Evolutionary conservation across 1,140 invertebrate species (phyloP).

Genomic region (Rhyzopertha dominica): DNA sequence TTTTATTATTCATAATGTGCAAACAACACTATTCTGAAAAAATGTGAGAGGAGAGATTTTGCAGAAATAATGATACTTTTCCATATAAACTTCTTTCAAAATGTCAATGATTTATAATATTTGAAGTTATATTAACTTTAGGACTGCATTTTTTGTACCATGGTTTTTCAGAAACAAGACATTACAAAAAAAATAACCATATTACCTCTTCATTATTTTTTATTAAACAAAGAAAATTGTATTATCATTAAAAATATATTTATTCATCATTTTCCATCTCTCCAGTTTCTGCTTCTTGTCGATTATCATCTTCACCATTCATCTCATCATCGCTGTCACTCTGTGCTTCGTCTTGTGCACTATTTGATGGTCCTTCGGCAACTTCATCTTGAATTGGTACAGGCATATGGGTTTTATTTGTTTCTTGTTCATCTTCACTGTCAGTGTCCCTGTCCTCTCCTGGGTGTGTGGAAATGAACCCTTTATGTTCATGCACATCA

Average conservation of each 20-base stretch:
- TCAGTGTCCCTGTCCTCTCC: conserved; percentile 45
- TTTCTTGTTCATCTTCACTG: conserved; percentile 42
- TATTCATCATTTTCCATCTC: conserved; percentile 33
- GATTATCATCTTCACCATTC: conserved; percentile 9
- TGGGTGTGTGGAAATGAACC: conserved; percentile 43
- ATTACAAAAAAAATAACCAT: no score
- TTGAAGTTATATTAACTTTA: no score
- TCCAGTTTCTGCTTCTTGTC: conserved; percentile 23
- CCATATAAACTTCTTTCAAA: no score
- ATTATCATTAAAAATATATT: conserved; percentile 5
- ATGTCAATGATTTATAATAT: no score
- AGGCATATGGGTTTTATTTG: conserved; percentile 23
- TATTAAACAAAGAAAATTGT: no score
- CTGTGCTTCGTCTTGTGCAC: not conserved
- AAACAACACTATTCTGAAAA: no score
- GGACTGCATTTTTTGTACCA: no score
- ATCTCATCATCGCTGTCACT: conserved; percentile 17
- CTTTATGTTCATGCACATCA: conserved; percentile 40
- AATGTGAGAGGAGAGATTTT: no score
- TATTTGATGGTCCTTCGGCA: not conserved
- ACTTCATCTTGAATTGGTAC: conserved; percentile 40
- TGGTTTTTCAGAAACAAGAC: no score
- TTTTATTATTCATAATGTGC: no score
- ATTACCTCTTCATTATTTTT: no score
- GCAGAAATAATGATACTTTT: no score